These are phyloP conservation scores for Chelon auratus DNA, from an alignment of 2,797 vertebrate genomes.

Conservation along the genomic window DNA sequence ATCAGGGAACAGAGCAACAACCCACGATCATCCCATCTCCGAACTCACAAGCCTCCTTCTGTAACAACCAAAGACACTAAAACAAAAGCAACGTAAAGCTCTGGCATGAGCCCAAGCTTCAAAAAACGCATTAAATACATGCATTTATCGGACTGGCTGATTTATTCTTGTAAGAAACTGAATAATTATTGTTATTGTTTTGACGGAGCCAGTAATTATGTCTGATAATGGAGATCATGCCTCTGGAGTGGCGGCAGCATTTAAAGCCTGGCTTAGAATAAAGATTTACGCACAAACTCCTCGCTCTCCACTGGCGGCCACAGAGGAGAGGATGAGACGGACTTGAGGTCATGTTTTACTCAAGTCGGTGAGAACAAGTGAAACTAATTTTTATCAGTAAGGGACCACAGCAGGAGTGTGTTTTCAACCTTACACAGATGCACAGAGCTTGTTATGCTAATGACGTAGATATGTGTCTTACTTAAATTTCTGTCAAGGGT, in stretches of 20 bases:
- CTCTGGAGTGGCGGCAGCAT: not conserved
- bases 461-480: too few relatives aligned
- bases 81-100: not conserved
- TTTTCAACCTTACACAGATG: not conserved
- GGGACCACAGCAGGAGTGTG: not conserved
- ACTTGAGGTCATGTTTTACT: constrained; percentile 10
- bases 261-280: not conserved
- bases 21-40: not conserved
- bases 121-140: not conserved
- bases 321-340: not conserved
- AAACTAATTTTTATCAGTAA: constrained; percentile 1
- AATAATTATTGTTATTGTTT: not conserved
- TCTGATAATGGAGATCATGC: constrained; percentile 2
- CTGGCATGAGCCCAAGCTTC: not conserved
- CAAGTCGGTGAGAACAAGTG: not conserved
- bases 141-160: not conserved
- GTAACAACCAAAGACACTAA: too few relatives aligned
- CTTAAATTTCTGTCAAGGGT: too few relatives aligned
- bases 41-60: not conserved
- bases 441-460: not conserved
- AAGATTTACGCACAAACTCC: not conserved
- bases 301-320: too few relatives aligned
- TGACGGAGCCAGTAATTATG: constrained; percentile 10
- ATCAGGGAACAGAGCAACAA: not conserved
- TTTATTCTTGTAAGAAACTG: not conserved